Evolutionary conservation across 1,140 invertebrate species (phyloP), one percentile per base, ranked within the genome.

Genomic region (Lysiphlebus fabarum): DNA sequence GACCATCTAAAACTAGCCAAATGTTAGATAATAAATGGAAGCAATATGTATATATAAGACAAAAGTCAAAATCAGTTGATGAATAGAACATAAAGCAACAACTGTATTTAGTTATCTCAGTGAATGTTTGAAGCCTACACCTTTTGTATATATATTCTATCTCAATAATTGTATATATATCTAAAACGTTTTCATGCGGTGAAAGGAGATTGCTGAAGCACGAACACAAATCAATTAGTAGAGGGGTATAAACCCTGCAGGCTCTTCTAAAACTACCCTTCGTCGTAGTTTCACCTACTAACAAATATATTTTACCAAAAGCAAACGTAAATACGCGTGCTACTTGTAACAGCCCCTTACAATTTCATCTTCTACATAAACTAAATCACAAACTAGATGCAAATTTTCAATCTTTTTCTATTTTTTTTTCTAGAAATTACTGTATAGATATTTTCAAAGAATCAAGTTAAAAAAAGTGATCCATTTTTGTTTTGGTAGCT

Each of bases 161-260:
- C 17, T 26, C 17, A 10, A 7, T 49, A 49, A 33, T 49, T 33
- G 33, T 49, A 38, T 17, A 38, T 17, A 26, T 56, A 67, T 67
- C 65, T 67, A 67, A 67, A 65, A 58, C 65, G 65, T 70, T 67
- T 65, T 67, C 57, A 59, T 62, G 63, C 49, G 41, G 63, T 49
- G 65, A 61, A 67, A 68, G 63, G 64, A 69, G 67, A 68, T 69
- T 66, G 61, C 67, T 69, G 65, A 62, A 70, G 69, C 68, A 67
- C 67, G 60, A 71, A 70, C 69, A 74, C 71, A 72, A 76, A 76
- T 76, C 72, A 76, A 76, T 76, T 76, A 76, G 71, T 71, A 60
- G 61, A 55, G 61, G 64, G 66, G 64, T 71, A 67, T 66, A 63
- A 60, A 71, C 71, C 71, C 67, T 72, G 54, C 63, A 65, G 64